Conservation (phyloP, 2,113 vertebrate species). For the Chionodraco myersi region DNA sequence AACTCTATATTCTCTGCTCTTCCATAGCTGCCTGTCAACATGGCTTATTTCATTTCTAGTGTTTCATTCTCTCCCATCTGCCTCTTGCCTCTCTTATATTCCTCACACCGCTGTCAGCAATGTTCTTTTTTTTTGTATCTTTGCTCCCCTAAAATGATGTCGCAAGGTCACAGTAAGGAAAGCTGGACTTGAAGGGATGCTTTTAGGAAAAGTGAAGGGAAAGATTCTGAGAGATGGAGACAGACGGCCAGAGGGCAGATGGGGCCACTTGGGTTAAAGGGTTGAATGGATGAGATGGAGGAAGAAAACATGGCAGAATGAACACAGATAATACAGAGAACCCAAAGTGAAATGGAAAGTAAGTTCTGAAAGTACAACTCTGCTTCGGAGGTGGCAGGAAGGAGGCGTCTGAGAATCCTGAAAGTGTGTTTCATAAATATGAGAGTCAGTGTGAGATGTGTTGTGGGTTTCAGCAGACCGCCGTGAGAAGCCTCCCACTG, state of each 20-base stretch:
- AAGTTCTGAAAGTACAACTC: background rate
- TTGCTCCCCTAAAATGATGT: slow-evolving; percentile 21
- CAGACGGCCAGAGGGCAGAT: slow-evolving; percentile 52
- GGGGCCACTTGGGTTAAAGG: slow-evolving; percentile 31
- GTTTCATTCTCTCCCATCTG: background rate
- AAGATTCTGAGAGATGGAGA: slow-evolving; percentile 36
- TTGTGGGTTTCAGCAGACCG: slow-evolving; percentile 20
- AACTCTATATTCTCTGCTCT: slow-evolving; percentile 3
- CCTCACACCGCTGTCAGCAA: slow-evolving; percentile 24
- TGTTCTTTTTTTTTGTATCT: slow-evolving; percentile 34
- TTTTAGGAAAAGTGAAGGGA: slow-evolving; percentile 32
- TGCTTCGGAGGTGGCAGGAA: background rate
- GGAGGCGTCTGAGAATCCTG: background rate
- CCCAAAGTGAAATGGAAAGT: background rate
- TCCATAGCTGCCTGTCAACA: background rate
- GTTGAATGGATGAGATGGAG: slow-evolving; percentile 35
- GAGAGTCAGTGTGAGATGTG: background rate
- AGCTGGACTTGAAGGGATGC: slow-evolving; percentile 17
- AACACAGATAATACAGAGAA: background rate
- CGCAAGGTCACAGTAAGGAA: slow-evolving; percentile 28
- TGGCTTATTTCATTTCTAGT: slow-evolving; percentile 9
- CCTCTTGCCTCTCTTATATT: background rate
- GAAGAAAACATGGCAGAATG: slow-evolving; percentile 19
- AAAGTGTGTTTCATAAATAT: slow-evolving; percentile 3
- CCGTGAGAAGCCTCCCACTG: slow-evolving; percentile 18